phyloP scores from a whole-genome alignment of 1,140 invertebrate genomes.

The Thaumatotibia leucotreta region DNA sequence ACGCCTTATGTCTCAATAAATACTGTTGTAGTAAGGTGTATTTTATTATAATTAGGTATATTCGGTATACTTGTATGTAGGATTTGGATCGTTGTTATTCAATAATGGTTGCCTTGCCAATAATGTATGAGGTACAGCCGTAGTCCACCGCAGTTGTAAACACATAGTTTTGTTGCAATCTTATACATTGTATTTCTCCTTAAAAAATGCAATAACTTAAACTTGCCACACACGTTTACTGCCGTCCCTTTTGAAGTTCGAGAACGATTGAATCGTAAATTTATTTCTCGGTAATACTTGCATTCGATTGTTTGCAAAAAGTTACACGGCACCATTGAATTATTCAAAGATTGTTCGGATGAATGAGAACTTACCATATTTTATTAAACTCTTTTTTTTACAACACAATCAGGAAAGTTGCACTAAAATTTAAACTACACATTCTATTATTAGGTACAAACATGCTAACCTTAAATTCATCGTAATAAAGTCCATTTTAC shows the following conservation, averaged over 20 bases:
- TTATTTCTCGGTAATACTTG: not conserved
- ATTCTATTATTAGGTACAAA: too few species aligned
- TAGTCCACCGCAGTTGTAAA: too few species aligned
- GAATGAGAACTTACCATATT: not conserved
- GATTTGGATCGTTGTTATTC: too few species aligned
- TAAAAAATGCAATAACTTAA: not conserved
- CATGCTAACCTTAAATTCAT: not conserved
- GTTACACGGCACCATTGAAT: not conserved
- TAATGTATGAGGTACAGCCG: too few species aligned
- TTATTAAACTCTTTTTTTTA: not conserved
- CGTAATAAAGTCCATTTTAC: not conserved
- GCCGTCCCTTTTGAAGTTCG: not conserved
- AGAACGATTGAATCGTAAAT: constrained; percentile 6
- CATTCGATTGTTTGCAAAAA: not conserved
- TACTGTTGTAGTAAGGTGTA: too few species aligned
- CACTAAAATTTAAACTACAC: not conserved
- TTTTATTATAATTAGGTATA: too few species aligned
- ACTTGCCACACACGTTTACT: constrained; percentile 2
- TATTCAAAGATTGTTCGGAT: not conserved
- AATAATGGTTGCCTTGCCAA: too few species aligned
- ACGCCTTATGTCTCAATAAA: not conserved
- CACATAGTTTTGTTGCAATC: too few species aligned
- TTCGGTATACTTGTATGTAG: too few species aligned
- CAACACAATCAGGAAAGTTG: not conserved
- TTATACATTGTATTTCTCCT: not conserved